Base-by-base conservation (phyloP, 2,797 vertebrate species). In the Gadopsis marmoratus region DNA sequence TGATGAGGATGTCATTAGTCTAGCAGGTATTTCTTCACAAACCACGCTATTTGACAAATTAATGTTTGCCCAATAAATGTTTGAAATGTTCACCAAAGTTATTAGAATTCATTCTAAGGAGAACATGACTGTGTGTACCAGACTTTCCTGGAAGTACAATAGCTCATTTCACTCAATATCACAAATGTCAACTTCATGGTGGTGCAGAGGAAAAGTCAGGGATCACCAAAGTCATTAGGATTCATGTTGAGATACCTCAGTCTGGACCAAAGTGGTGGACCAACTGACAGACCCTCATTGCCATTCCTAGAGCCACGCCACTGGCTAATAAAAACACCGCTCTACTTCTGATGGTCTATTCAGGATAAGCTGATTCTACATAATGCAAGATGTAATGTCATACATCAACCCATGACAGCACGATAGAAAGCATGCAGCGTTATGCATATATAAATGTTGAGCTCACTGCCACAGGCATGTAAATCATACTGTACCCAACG, bases 401-500 rank as follows among this genome's bases (percentile, higher is more conserved):
- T 23, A 37, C 51, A 35, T 77, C 19, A 68, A 55, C 12, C 17
- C 14, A 62, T 64, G 54, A 19, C 33, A 72, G 37, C 17, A 37
- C 26, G 19, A 58, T 62, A 43, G 60, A 26, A 26, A 61, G 58
- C 50, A 63, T 48, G 29, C 35, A 48, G 37, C 6, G 0, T 59
- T 45, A 19, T 51, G 53, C 53, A 67, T 55, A 67, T 75, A 59
- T 43, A 43, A 29, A 58, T 53, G 43, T 70, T 58, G 56, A 54
- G 23, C 19, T 65, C 19, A 37, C 37, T 69, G 19, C 61, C 50
- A 73, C 19, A 55, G 43, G 53, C 11, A 23, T 63, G 16, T 78
- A 76, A 72, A 71, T 80, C 13, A 72, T 4, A 59, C 29, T 60
- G 66, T 26, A 41, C 23, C 17, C 29, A 56, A 13, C 33, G 59